These are phyloP conservation scores for Zaprionus lachaisei DNA, from an alignment of 1,140 invertebrate genomes.

Conservation along the genomic window DNA sequence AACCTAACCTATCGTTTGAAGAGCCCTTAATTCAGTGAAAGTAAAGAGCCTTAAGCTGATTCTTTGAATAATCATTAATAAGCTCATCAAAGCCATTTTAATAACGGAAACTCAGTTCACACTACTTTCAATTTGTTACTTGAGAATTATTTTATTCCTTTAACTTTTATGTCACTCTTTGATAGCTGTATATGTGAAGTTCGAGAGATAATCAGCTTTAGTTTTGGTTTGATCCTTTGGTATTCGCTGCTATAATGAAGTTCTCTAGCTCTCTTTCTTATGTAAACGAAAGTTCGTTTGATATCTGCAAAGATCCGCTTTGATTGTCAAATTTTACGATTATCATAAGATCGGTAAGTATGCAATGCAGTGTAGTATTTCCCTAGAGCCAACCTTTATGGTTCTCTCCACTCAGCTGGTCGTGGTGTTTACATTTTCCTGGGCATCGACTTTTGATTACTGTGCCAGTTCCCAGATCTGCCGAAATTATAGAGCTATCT, in stretches of 20 bases:
- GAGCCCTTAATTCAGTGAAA: background rate
- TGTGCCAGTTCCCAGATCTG: conserved; percentile 40
- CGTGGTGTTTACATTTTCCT: conserved; percentile 37
- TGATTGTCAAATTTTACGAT: conserved; percentile 5
- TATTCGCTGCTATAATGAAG: background rate
- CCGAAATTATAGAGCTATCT: conserved; percentile 44
- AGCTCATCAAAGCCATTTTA: background rate
- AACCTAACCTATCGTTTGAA: background rate
- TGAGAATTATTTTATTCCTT: background rate
- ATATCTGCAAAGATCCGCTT: background rate
- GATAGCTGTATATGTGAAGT: background rate
- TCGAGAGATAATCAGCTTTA: background rate
- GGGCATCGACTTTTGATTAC: conserved; percentile 26
- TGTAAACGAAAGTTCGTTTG: background rate
- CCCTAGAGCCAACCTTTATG: conserved; percentile 14
- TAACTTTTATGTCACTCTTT: background rate
- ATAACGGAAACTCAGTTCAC: background rate
- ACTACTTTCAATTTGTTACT: background rate
- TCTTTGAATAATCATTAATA: background rate
- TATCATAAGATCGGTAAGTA: conserved; percentile 16
- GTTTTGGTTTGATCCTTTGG: background rate
- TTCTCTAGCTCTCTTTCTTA: background rate
- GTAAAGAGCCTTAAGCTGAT: too few species aligned
- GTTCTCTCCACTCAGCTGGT: background rate
- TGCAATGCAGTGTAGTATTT: background rate